phyloP scores from a whole-genome alignment of 92 coral and sea anemone species.

The Phenganax subtilis region DNA sequence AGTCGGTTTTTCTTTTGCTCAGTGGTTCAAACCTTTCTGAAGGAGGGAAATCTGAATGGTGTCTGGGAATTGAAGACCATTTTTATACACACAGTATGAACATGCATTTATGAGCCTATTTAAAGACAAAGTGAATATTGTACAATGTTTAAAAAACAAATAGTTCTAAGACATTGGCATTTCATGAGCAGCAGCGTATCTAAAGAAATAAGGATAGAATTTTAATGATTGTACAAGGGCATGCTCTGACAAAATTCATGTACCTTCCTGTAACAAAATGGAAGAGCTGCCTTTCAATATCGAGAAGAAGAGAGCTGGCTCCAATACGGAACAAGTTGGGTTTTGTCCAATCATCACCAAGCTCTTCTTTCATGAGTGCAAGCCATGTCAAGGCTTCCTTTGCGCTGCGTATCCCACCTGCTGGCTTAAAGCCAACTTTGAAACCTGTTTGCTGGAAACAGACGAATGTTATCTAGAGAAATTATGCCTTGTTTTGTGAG shows the following conservation, averaged over 20 bases:
- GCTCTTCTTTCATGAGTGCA: conserved; percentile 93
- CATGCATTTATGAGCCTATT: not conserved
- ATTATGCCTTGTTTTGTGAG: not conserved
- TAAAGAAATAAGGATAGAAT: conserved; percentile 17
- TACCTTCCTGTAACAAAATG: conserved; percentile 97
- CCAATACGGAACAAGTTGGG: conserved; percentile 93
- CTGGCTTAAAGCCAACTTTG: conserved; percentile 97
- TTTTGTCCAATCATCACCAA: conserved; percentile 94
- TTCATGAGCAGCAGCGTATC: conserved; percentile 98
- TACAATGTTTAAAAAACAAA: not conserved
- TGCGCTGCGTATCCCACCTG: conserved; percentile 98
- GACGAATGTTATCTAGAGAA: not conserved
- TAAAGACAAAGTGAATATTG: not conserved
- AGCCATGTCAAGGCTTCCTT: conserved; percentile 93
- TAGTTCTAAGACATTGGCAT: conserved; percentile 63
- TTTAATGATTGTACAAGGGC: not conserved
- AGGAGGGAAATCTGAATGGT: too few relatives aligned
- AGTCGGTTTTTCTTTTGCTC: too few relatives aligned
- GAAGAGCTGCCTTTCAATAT: conserved; percentile 90
- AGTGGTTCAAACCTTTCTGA: too few relatives aligned
- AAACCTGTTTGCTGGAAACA: conserved; percentile 74
- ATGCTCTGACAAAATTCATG: not conserved
- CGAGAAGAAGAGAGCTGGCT: conserved; percentile 92
- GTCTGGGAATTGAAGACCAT: not conserved
- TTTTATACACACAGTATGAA: not conserved